Evolutionary conservation across 2,113 vertebrate genomes (phyloP).

Genomic region (Charadrius vociferus): DNA sequence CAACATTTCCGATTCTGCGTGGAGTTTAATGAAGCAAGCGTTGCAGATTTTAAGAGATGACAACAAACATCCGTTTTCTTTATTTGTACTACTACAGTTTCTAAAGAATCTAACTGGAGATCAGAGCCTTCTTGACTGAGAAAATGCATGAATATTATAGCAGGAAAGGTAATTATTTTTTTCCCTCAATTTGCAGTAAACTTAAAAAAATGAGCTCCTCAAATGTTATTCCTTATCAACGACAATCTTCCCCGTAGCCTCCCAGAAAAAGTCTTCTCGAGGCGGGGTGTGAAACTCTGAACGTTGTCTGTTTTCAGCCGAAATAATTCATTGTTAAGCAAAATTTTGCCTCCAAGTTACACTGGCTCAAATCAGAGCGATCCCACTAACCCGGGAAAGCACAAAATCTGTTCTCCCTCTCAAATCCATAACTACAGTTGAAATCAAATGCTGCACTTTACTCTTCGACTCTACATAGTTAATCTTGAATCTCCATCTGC

Average conservation of each 20-base stretch:
- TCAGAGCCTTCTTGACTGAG: background rate
- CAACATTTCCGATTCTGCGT: background rate
- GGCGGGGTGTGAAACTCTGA: background rate
- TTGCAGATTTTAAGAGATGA: slow-evolving; percentile 10
- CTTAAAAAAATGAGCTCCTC: background rate
- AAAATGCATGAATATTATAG: background rate
- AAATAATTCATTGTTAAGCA: background rate
- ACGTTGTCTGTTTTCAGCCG: background rate
- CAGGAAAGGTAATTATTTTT: background rate
- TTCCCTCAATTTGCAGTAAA: background rate
- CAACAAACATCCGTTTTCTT: slow-evolving; percentile 30
- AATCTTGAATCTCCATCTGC: background rate
- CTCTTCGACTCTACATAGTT: background rate
- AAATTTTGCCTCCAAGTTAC: background rate
- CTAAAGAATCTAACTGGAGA: background rate
- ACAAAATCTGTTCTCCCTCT: background rate
- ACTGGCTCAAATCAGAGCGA: background rate
- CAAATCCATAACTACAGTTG: accelerated
- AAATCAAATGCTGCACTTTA: background rate
- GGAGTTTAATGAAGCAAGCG: slow-evolving; percentile 32
- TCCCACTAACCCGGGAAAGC: background rate
- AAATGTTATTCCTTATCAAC: accelerated
- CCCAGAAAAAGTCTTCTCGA: accelerated
- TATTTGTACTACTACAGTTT: background rate
- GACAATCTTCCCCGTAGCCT: background rate